A percentile compares a stretch with the other conserved stretches of the same genome.
Evolutionary conservation across 2,888 invertebrate species (phyloP).

Genomic region (Pristionchus entomophagus): DNA sequence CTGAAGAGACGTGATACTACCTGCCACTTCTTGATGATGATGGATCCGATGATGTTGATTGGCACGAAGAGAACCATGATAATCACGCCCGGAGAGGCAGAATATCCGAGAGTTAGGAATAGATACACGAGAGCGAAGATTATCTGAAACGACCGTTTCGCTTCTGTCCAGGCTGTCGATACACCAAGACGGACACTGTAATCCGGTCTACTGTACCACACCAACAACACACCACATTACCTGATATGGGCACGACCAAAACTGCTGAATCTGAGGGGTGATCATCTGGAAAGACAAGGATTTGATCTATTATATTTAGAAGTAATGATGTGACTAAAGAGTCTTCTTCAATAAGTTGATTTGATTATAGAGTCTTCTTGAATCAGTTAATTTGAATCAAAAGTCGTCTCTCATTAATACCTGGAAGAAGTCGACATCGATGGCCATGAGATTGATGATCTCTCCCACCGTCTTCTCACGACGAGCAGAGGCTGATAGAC

Average conservation of each 20-base stretch:
- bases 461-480: conserved; percentile 79
- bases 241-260: too few relatives aligned
- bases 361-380: too few relatives aligned
- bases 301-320: too few relatives aligned
- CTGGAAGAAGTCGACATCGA: conserved; percentile 77
- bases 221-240: too few relatives aligned
- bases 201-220: too few relatives aligned
- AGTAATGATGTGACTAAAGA: too few relatives aligned
- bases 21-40: conserved; percentile 65
- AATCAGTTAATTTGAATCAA: too few relatives aligned
- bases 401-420: too few relatives aligned
- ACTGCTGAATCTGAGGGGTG: conserved; percentile 75
- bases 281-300: conserved; percentile 70
- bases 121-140: conserved; percentile 75
- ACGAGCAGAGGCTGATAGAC: conserved; percentile 77
- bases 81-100: conserved; percentile 91
- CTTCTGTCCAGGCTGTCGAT: too few relatives aligned
- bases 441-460: conserved; percentile 80
- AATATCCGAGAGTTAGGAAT: conserved; percentile 81
- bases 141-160: conserved; percentile 60
- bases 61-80: conserved; percentile 92
- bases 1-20: not conserved
- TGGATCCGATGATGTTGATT: conserved; percentile 68
- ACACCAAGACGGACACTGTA: too few relatives aligned
- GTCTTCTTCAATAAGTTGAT: too few relatives aligned